These are phyloP conservation scores for Bombus consobrinus DNA, from an alignment of 1,140 invertebrate genomes.

Conservation along the genomic window DNA sequence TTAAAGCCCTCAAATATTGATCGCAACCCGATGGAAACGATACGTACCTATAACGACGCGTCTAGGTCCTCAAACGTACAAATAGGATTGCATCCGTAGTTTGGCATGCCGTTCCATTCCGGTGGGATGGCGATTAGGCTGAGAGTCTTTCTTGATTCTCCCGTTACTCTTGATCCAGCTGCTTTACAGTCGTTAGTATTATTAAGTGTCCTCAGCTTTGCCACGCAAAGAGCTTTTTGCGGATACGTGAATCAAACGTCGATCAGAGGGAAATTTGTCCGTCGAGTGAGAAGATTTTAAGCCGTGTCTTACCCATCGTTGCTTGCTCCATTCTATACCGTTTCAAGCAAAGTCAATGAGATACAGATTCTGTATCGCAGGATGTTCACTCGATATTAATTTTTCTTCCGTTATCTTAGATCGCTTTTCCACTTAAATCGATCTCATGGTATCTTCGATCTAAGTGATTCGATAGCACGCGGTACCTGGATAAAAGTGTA, in stretches of 20 bases:
- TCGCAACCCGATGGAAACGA: slow-evolving; percentile 11
- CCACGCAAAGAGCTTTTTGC: background rate
- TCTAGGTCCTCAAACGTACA: slow-evolving; percentile 14
- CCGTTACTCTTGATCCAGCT: slow-evolving; percentile 20
- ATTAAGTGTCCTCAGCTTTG: slow-evolving; percentile 33
- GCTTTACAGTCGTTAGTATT: slow-evolving; percentile 46
- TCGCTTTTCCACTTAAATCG: background rate
- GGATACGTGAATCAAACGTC: background rate
- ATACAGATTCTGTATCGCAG: background rate
- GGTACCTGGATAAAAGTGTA: background rate
- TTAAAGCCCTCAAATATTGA: slow-evolving; percentile 54
- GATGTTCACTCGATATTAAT: background rate
- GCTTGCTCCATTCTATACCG: background rate
- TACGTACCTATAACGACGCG: background rate
- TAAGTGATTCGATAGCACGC: background rate
- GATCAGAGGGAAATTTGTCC: background rate
- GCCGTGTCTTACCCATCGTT: background rate
- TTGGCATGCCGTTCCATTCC: background rate
- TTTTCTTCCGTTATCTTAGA: background rate
- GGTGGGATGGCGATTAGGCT: slow-evolving; percentile 45
- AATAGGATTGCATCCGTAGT: slow-evolving; percentile 8
- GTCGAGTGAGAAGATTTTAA: background rate
- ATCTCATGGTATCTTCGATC: background rate
- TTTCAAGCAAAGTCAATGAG: background rate
- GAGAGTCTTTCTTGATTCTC: slow-evolving; percentile 48